A percentile compares a stretch with the other conserved stretches of the same genome.
phyloP scores from a whole-genome alignment of 2,888 invertebrate species.

The Pterostichus niger region DNA sequence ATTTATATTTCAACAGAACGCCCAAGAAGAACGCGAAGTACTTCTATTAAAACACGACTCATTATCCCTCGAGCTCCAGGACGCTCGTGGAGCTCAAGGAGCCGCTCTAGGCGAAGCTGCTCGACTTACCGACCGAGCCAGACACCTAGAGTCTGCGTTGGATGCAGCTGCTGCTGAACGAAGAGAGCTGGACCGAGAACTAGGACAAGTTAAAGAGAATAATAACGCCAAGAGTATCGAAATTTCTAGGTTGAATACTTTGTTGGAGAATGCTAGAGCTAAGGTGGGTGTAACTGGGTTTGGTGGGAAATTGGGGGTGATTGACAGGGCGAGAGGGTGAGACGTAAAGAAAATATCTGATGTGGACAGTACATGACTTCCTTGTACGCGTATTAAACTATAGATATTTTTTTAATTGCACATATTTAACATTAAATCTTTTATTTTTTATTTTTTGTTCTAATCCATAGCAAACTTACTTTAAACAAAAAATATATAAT shows the following conservation, averaged over 20 bases:
- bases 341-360: too few relatives aligned
- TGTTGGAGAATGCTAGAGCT: constrained; percentile 90
- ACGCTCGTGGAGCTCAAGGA: constrained; percentile 81
- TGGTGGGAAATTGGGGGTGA: too few relatives aligned
- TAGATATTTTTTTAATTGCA: too few relatives aligned
- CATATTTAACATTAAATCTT: too few relatives aligned
- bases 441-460: too few relatives aligned
- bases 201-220: constrained; percentile 86
- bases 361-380: too few relatives aligned
- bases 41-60: constrained; percentile 89
- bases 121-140: constrained; percentile 84
- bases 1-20: constrained; percentile 77
- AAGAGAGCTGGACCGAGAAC: constrained; percentile 85
- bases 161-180: constrained; percentile 88
- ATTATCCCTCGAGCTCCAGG: constrained; percentile 84
- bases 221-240: constrained; percentile 89
- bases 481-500: too few relatives aligned
- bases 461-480: too few relatives aligned
- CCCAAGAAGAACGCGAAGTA: constrained; percentile 89
- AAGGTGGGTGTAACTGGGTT: constrained; percentile 81
- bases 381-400: too few relatives aligned
- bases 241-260: constrained; percentile 86
- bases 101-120: constrained; percentile 83
- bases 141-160: constrained; percentile 85
- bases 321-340: too few relatives aligned